phyloP scores from a whole-genome alignment of 2,797 vertebrate species.

The Enteromius unitaeniatus region DNA sequence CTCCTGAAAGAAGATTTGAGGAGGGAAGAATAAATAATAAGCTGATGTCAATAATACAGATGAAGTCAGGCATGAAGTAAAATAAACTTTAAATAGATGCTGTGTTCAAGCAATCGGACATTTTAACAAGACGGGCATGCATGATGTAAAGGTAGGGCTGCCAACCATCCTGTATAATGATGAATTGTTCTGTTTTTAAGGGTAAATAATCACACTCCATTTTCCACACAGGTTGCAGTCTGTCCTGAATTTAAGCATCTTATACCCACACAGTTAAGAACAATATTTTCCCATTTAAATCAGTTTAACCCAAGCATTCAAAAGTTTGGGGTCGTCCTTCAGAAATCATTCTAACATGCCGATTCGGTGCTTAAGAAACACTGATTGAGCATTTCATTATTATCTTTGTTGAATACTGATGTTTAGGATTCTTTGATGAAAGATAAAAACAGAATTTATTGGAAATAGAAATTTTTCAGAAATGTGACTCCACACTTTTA shows the following conservation, averaged over 20 bases:
- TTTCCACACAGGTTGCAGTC: not conserved
- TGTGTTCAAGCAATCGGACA: slow-evolving; percentile 20
- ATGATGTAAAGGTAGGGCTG: slow-evolving; percentile 17
- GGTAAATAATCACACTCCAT: not conserved
- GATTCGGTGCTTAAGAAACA: not conserved
- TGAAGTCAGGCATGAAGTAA: slow-evolving; percentile 7
- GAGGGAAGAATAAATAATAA: slow-evolving; percentile 60
- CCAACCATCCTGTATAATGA: not conserved
- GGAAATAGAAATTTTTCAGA: not conserved
- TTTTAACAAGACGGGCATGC: slow-evolving; percentile 21
- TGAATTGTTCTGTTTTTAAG: not conserved
- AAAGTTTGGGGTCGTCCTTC: not conserved
- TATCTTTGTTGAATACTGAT: not conserved
- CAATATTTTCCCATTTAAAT: not conserved
- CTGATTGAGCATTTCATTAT: not conserved
- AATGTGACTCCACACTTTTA: not conserved
- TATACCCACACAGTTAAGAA: not conserved
- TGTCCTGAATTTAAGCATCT: not conserved
- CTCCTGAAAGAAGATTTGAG: slow-evolving; percentile 75
- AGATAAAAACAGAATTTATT: not conserved
- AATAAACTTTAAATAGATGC: slow-evolving; percentile 25
- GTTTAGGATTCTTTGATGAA: not conserved
- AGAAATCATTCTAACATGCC: not conserved
- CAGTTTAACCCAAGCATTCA: not conserved
- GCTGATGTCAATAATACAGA: not conserved